Base-by-base conservation (phyloP, 2,888 invertebrate species). In the Monopis laevigella region DNA sequence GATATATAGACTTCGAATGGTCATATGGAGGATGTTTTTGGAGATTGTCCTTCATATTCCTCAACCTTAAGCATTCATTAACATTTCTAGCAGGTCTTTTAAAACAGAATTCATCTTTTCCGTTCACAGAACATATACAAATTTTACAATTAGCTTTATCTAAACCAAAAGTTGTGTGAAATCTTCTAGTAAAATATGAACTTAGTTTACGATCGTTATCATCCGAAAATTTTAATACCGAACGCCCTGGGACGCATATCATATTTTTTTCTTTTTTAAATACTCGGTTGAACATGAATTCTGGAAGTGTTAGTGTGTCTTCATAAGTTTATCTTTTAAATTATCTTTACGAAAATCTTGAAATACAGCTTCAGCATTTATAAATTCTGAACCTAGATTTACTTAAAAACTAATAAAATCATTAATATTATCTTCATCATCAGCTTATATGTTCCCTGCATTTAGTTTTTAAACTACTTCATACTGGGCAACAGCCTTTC, bases 161-260 rank as follows among this genome's bases (percentile, higher is more conserved):
- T 8, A 6, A 6, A 0, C 50, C 6, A 29, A 6, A 4, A 7
- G 4, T 4, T 8, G 29, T n/a, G 12, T 29, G 29, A n/a, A 11
- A 7, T 6, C 6, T 29, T 5, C n/a, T 11, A 5, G 29, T 11
- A 6, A n/a, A 7, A n/a, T 6, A 11, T 8, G 24, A 21, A 5
- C 8, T 21, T 5, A 21, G 24, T 39, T 1, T 55, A n/a, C n/a
- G 54, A 0, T 49, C 47, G 0, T 52, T 49, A 6, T 48, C 47
- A 0, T 48, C 45, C 7, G n/a, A 7, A 0, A 72, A 35, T 40
- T 50, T 61, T 1, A 75, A 58, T 0, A 58, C 42, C 0, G 75
- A 74, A 1, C 68, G 62, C 2, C 77, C 75, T n/a, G 75, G 74
- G 0, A 61, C 42, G 45, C 77, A 78, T 49, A 59, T 63, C 0